Conservation (phyloP, 2,888 invertebrate genomes). For the Teleiodes luculella region DNA sequence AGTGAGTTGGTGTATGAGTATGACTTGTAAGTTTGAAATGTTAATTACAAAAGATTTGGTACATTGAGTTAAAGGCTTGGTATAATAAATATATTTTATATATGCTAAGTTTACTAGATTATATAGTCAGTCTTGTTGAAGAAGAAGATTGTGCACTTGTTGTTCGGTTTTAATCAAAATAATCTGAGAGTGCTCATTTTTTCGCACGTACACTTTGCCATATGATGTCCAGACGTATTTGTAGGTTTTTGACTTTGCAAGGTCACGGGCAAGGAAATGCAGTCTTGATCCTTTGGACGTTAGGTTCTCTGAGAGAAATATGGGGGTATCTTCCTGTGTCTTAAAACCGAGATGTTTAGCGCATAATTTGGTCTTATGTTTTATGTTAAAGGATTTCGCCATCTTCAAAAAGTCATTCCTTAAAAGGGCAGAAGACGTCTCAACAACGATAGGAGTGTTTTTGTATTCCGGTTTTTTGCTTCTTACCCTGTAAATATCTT, state of each 20-base stretch:
- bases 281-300: not conserved
- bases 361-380: slow-evolving; percentile 12
- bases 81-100: too few relatives aligned
- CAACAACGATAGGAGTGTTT: slow-evolving; percentile 9
- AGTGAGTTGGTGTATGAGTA: too few relatives aligned
- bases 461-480: not conserved
- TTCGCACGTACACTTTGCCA: slow-evolving; percentile 1
- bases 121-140: too few relatives aligned
- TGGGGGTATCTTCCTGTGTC: slow-evolving; percentile 6
- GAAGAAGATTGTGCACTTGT: not conserved
- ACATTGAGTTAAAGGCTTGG: too few relatives aligned
- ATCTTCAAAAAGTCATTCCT: slow-evolving; percentile 14
- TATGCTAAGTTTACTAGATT: too few relatives aligned
- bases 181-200: not conserved
- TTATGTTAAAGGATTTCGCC: slow-evolving; percentile 11
- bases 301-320: not conserved
- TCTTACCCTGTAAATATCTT: too few relatives aligned
- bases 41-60: too few relatives aligned
- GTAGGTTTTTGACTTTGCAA: not conserved
- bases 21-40: too few relatives aligned
- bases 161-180: not conserved
- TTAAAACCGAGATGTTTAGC: slow-evolving; percentile 17
- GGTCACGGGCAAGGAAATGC: not conserved
- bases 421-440: slow-evolving; percentile 11
- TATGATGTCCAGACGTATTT: not conserved